These are phyloP conservation scores for Ctenomys sociabilis DNA, from an alignment of 2,113 vertebrate genomes.

Conservation along the genomic window DNA sequence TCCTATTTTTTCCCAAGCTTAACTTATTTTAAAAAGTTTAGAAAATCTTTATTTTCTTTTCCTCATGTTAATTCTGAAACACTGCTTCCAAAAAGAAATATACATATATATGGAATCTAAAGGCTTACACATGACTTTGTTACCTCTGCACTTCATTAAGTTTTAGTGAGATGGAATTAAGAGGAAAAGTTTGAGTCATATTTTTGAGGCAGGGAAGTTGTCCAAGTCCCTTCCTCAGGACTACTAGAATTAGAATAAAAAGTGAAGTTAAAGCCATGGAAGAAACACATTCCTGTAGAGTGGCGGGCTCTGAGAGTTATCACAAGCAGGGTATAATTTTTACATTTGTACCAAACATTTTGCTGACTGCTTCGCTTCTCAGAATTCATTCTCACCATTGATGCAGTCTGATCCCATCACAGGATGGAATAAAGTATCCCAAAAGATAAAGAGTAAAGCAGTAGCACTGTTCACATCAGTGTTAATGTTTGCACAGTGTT, in stretches of 20 bases:
- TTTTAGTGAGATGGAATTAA: slow-evolving; percentile 6
- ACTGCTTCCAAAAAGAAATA: slow-evolving; percentile 15
- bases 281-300: not conserved
- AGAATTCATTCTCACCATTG: not conserved
- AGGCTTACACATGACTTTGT: not conserved
- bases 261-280: not conserved
- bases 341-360: not conserved
- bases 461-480: not conserved
- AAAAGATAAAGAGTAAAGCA: not conserved
- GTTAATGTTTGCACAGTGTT: not conserved
- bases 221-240: not conserved
- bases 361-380: not conserved
- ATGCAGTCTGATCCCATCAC: not conserved
- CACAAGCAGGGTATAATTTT: not conserved
- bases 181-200: not conserved
- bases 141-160: not conserved
- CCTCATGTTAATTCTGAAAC: not conserved
- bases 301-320: not conserved
- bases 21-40: not conserved
- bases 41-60: not conserved
- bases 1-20: not conserved
- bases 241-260: not conserved
- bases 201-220: slow-evolving; percentile 34
- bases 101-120: not conserved
- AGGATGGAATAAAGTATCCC: not conserved